A percentile compares a stretch with the other conserved stretches of the same genome.
These are phyloP conservation scores for Pseudopipra pipra DNA, from an alignment of 2,113 vertebrate species.

Conservation along the genomic window DNA sequence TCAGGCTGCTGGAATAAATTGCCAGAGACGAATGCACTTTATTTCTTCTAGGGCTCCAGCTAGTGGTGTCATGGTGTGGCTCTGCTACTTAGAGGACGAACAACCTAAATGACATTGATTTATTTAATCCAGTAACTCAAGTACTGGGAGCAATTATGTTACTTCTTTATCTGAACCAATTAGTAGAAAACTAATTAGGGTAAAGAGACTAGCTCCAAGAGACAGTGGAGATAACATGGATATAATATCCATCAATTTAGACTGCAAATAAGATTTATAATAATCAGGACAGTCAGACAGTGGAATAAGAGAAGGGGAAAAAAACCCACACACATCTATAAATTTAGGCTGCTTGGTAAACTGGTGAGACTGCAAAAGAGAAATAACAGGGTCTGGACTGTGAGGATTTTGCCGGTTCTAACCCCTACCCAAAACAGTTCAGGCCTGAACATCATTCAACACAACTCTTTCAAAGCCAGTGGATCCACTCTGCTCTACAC, in stretches of 20 bases:
- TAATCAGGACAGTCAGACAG: not conserved
- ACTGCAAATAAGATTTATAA: not conserved
- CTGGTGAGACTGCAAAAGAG: not conserved
- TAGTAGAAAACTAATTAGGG: not conserved
- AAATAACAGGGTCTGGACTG: rapidly evolving
- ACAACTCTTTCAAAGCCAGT: not conserved
- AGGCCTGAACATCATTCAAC: not conserved
- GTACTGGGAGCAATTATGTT: not conserved
- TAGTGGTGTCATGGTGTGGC: not conserved
- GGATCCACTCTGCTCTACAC: not conserved
- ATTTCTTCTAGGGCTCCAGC: not conserved
- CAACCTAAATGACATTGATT: not conserved
- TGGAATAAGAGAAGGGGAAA: not conserved
- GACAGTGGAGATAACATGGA: not conserved
- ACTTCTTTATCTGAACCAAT: not conserved
- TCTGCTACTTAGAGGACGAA: not conserved
- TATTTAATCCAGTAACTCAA: not conserved
- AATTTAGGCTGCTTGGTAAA: not conserved
- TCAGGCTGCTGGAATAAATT: not conserved
- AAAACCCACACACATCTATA: not conserved
- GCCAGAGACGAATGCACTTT: not conserved
- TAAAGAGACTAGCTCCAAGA: not conserved
- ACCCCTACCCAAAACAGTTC: not conserved
- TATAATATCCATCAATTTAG: not conserved
- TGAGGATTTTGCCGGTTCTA: not conserved